Conservation (phyloP, 2,797 vertebrate genomes). For the Cephalopachus bancanus region DNA sequence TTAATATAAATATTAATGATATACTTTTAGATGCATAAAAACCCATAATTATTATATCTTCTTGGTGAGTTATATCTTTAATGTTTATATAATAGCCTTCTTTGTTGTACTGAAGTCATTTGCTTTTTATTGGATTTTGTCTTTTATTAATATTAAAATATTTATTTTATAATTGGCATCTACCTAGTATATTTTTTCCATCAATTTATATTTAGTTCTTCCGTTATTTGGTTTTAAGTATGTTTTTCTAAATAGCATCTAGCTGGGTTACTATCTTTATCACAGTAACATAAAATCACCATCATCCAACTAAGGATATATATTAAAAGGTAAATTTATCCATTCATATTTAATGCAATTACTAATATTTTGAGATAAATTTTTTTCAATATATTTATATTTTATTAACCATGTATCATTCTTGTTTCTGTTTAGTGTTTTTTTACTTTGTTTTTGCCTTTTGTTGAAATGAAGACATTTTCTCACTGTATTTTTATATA, state of each 20-base stretch:
- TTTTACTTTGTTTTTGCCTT: background rate
- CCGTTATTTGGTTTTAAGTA: background rate
- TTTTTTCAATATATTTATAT: background rate
- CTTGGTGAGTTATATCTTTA: background rate
- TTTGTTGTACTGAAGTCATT: background rate
- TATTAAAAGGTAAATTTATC: conserved; percentile 28
- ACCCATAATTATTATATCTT: background rate
- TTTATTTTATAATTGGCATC: background rate
- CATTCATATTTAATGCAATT: background rate
- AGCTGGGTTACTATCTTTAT: background rate
- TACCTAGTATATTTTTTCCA: background rate
- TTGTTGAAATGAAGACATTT: conserved; percentile 4
- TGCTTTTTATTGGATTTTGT: conserved; percentile 16
- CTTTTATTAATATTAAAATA: background rate
- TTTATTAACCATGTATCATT: background rate
- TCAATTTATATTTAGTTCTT: background rate
- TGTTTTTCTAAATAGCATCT: background rate
- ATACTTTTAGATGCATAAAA: background rate
- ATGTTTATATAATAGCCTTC: background rate
- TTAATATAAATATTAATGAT: conserved; percentile 6
- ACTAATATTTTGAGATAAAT: background rate
- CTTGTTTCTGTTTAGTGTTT: background rate
- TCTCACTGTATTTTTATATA: background rate
- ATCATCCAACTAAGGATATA: background rate
- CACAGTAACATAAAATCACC: background rate